Evolutionary conservation across 2,797 vertebrate genomes (phyloP), one percentile per base, ranked within the genome.

Genomic region (Gallinago stenura): DNA sequence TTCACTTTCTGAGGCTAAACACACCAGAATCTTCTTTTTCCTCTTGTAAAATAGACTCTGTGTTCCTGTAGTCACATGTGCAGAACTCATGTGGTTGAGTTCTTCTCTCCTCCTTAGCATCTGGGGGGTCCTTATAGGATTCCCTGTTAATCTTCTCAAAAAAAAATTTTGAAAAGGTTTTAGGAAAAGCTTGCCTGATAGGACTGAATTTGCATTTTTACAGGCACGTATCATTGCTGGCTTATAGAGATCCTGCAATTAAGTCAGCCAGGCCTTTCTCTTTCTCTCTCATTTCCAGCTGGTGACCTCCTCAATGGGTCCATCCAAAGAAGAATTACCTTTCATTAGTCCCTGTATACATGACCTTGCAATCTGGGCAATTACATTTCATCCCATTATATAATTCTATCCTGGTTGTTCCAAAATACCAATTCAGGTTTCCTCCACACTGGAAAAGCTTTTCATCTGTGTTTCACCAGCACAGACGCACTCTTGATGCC

Each of bases 191-290:
- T 90, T 87, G 6, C 19, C 33, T 75, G 26, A 20, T 58, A 60
- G 43, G n/a, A 66, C 31, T 62, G 13, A 14, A 83, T 95, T 83
- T 95, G 53, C 56, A 48, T 93, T 93, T 93, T 92, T 75, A 83
- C 37, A 57, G 65, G 30, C 31, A 21, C 21, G 78, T 68, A 65
- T 95, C 57, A 50, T 19, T 91, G 15, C 61, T 93, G 77, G 31
- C 48, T 90, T 53, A 11, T 2, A 83, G 65, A 41, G 2, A 71
- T 50, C 33, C 86, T 75, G 69, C 73, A 92, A 56, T 71, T 78
- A 83, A 84, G 65, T 53, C 25, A 81, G 17, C 5, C 45, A 88
- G 8, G 43, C 8, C 39, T 56, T 87, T 83, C 24, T 62, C n/a
- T 56, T 86, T 86, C 17, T 28, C 56, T 53, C 35, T 86, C 31